Evolutionary conservation across 2,113 vertebrate genomes (phyloP), one percentile per base, ranked within the genome.

Genomic region (Pteropus alecto): DNA sequence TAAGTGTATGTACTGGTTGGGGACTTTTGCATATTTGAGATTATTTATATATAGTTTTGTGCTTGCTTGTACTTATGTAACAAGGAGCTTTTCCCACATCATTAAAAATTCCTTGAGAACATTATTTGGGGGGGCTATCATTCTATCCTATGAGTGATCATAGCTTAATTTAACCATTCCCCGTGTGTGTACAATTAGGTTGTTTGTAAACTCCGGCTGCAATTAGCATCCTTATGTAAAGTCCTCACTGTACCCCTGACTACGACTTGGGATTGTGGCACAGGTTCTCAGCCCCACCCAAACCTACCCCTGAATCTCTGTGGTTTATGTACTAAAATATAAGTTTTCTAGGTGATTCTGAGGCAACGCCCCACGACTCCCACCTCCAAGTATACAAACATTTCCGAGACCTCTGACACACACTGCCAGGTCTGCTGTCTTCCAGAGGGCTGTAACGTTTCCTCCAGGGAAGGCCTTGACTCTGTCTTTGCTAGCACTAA

Each of bases 1-100:
- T 18, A 10, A 7, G 12, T 18, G 5, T 3, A n/a, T 0, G 3
- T 10, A 6, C 7, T 2, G 1, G 15, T 0, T 15, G 13, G 46
- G 54, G 6, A 6, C 51, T 3, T 48, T 7, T 26, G 10, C 3
- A 22, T 3, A 77, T 83, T 15, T 92, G 35, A 86, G 65, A 14
- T 30, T 60, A 24, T 28, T 70, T 41, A 56, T 5, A 41, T 35
- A 11, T 6, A 28, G 41, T 58, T 63, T 63, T 38, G 14, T 35
- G 35, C 33, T 22, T 71, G 22, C n/a, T 33, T 85, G 65, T 63
- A 89, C 22, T 65, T 51, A 77, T 0, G 8, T 2, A 28, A 30
- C 9, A 6, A 6, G n/a, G 43, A 35, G 10, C 19, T 63, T 78
- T 93, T 24, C 16, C 73, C 68, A 28, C 21, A 30, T 56, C 9